Evolutionary conservation across 1,140 invertebrate genomes (phyloP), one percentile per base, ranked within the genome.

Genomic region (Nomia melanderi): DNA sequence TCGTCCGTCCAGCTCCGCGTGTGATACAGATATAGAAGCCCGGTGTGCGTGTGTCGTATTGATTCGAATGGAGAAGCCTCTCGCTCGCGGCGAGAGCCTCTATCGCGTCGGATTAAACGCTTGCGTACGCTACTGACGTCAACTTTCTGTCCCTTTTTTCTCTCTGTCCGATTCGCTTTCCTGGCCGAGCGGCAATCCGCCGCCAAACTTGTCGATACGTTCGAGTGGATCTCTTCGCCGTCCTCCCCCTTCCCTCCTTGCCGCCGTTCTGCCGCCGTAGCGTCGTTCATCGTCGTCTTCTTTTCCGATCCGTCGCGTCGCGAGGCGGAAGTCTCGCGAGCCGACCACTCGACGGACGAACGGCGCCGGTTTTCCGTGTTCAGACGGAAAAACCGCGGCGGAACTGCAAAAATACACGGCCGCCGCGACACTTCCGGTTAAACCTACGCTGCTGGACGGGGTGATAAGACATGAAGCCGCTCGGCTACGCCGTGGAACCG

Each of bases 41-140:
- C 69, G 69, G 59, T 63, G 86, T 85, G 83, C 83, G 82, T 87
- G 86, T 90, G 83, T 83, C 82, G 88, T 90, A 90, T 90, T 88
- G 88, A 90, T 90, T 90, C 85, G 88, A 89, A 88, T 89, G 86
- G 87, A 84, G 88, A 90, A 89, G 85, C 87, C 87, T 88, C 88
- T 88, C 87, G 84, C 81, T 81, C 82, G 82, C 78, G 56, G 65
- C 56, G 82, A 85, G 62, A 85, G 57, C 81, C 79, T 89, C 83
- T 86, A 88, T 89, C 79, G 82, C 74, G 85, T 84, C 83, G 87
- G 86, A 88, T 88, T 86, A 88, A 89, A 88, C 82, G 86, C 82
- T 85, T 81, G 83, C 82, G 82, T 86, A 79, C 69, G 77, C 77
- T 77, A 87, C 77, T 75, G 69, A 83, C 76, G 75, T 78, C 72